phyloP scores from a whole-genome alignment of 2,797 vertebrate genomes.

The Gadopsis bispinosus region DNA sequence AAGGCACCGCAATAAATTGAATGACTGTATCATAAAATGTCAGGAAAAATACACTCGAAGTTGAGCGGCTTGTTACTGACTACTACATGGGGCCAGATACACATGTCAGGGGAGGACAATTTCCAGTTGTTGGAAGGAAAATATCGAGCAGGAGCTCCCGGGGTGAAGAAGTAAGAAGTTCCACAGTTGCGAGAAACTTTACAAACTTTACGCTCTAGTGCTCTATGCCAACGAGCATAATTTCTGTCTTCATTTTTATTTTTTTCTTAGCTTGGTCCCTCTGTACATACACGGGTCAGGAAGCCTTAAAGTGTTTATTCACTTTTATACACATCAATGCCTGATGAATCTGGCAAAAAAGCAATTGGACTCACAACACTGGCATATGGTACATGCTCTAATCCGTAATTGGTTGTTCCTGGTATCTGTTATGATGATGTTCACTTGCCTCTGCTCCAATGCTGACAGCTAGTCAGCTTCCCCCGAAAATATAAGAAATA shows the following conservation, averaged over 20 bases:
- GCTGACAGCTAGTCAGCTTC: constrained; percentile 10
- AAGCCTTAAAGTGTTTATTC: constrained; percentile 3
- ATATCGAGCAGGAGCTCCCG: neutral
- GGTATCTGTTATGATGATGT: constrained; percentile 35
- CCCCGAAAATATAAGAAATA: constrained; percentile 20
- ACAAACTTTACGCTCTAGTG: neutral
- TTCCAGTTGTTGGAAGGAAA: neutral
- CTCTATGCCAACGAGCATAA: constrained; percentile 2
- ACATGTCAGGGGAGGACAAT: neutral
- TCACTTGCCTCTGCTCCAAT: constrained; percentile 12
- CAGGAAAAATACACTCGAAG: neutral
- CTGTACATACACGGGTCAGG: constrained; percentile 1
- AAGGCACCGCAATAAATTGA: neutral
- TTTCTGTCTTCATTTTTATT: neutral
- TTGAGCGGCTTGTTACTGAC: neutral
- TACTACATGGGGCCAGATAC: neutral
- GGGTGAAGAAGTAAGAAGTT: neutral
- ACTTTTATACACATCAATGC: constrained; percentile 1
- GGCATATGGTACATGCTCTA: neutral
- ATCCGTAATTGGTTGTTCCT: constrained; percentile 28
- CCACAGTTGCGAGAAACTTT: neutral
- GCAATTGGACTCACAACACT: neutral
- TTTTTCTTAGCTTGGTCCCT: neutral
- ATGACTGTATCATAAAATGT: neutral
- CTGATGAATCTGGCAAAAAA: neutral